These are phyloP conservation scores for Mungos mungo DNA, from an alignment of 2,113 vertebrate species.

Conservation along the genomic window DNA sequence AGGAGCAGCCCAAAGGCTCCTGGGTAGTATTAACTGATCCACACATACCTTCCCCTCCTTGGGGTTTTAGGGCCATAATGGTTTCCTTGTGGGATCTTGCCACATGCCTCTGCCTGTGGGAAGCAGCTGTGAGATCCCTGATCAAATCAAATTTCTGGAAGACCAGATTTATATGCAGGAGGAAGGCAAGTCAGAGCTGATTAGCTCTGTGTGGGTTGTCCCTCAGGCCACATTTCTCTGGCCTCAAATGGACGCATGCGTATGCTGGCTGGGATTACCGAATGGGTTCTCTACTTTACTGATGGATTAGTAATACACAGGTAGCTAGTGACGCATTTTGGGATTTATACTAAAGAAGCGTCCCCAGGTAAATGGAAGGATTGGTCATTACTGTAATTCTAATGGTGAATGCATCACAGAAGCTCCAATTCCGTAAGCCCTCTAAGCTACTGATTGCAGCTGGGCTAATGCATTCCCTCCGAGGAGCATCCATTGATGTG, in stretches of 20 bases:
- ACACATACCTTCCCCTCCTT: too few relatives aligned
- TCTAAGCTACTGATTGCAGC: slow-evolving; percentile 53
- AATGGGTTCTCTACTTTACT: not conserved
- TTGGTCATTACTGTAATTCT: not conserved
- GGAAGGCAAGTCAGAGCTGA: not conserved
- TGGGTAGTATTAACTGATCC: not conserved
- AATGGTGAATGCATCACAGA: fast-evolving
- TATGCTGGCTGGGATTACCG: not conserved
- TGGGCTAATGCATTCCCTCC: not conserved
- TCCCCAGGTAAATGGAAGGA: not conserved
- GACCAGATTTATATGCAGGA: not conserved
- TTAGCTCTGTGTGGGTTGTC: not conserved
- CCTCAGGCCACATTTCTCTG: slow-evolving; percentile 2
- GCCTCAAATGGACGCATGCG: not conserved
- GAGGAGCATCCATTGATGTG: slow-evolving; percentile 3
- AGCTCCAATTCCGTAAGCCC: not conserved
- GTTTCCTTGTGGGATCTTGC: not conserved
- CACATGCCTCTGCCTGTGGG: not conserved
- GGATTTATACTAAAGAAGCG: not conserved
- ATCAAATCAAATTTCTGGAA: not conserved
- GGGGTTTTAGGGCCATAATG: not conserved
- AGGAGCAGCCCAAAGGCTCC: not conserved
- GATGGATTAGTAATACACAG: not conserved
- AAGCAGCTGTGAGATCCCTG: not conserved
- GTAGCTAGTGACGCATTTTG: not conserved